phyloP scores from a whole-genome alignment of 1,140 invertebrate genomes.

The Antheraea pernyi region DNA sequence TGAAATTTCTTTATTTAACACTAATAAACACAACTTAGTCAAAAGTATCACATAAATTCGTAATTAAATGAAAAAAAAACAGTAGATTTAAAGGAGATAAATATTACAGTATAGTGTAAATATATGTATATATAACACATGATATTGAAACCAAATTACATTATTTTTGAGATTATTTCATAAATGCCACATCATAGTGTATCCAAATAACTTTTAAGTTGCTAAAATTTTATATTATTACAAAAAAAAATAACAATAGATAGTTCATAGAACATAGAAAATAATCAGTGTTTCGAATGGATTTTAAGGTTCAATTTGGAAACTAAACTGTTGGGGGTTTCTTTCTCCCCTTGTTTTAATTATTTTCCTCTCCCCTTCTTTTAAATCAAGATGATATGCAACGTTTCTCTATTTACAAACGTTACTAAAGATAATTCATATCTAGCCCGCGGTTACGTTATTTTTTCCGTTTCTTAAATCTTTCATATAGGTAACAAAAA shows the following conservation, averaged over 20 bases:
- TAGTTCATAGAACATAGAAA: constrained; percentile 1
- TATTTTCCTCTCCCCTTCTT: not conserved
- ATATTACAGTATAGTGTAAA: constrained; percentile 22
- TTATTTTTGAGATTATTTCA: constrained; percentile 47
- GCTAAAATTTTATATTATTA: constrained; percentile 41
- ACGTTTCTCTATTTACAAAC: not conserved
- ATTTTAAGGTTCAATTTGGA: not conserved
- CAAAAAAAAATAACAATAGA: constrained; percentile 25
- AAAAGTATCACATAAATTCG: constrained; percentile 71
- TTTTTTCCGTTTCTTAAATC: not conserved
- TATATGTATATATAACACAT: constrained; percentile 12
- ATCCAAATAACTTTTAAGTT: constrained; percentile 43
- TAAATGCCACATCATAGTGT: constrained; percentile 58
- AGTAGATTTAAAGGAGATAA: constrained; percentile 40
- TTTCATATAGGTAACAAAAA: no score
- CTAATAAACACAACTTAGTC: constrained; percentile 56
- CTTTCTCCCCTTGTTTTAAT: not conserved
- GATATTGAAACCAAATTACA: no score
- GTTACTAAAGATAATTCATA: not conserved
- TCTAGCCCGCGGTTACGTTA: not conserved
- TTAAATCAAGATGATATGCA: no score
- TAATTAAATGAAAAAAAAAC: constrained; percentile 43
- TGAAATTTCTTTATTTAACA: constrained; percentile 64
- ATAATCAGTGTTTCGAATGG: not conserved
- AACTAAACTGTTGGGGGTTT: not conserved